phyloP scores from a whole-genome alignment of 2,113 vertebrate genomes.

The Callospermophilus lateralis region DNA sequence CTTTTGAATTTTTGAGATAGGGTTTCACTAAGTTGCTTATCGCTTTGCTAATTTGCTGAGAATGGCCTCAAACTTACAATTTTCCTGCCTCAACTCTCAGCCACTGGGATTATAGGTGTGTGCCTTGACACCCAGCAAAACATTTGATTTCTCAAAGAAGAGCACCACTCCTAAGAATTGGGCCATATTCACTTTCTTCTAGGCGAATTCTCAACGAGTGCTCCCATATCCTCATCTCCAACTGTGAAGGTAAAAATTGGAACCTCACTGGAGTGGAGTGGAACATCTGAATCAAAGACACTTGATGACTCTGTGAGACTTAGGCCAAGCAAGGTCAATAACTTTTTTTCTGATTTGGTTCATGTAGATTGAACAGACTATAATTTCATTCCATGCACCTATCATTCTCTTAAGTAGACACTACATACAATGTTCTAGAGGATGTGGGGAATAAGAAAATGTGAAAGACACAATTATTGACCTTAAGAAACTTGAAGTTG shows the following conservation, averaged over 20 bases:
- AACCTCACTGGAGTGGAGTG: conserved; percentile 90
- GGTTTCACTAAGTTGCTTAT: no score
- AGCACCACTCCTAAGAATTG: conserved; percentile 12
- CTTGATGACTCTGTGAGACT: conserved; percentile 73
- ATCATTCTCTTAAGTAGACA: neutral
- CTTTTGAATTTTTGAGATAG: no score
- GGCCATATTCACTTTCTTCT: conserved; percentile 51
- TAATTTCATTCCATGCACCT: neutral
- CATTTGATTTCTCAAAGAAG: neutral
- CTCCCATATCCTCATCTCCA: conserved; percentile 69
- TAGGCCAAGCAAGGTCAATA: conserved; percentile 89
- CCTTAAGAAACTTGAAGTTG: neutral
- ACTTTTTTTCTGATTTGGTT: conserved; percentile 26
- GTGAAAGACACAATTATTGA: neutral
- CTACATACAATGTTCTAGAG: neutral
- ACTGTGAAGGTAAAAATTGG: conserved; percentile 79
- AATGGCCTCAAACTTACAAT: no score
- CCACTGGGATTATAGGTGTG: no score
- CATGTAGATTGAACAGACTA: conserved; percentile 5
- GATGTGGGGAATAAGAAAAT: neutral
- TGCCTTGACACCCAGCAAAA: neutral
- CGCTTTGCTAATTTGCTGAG: no score
- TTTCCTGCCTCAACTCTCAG: no score
- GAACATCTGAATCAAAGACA: conserved; percentile 73
- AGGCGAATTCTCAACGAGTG: conserved; percentile 74